phyloP scores from a whole-genome alignment of 2,888 invertebrate species.

The Seira ritae region DNA sequence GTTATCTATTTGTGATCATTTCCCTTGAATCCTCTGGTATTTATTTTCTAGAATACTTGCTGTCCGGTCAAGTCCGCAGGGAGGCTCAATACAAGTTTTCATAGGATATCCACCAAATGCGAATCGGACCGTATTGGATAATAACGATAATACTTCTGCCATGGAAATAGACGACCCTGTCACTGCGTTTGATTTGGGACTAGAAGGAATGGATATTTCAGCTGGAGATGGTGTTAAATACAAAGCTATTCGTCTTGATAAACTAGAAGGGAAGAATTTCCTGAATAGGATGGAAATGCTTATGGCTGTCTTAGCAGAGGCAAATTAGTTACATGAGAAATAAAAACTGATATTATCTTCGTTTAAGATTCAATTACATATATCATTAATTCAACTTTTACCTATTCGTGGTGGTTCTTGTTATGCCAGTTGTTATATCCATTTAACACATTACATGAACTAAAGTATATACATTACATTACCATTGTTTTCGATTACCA shows the following conservation, averaged over 20 bases:
- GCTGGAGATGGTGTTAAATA: conserved; percentile 73
- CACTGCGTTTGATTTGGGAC: conserved; percentile 2
- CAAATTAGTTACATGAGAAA: conserved; percentile 74
- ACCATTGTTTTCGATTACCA: no score
- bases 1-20: no score
- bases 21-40: no score
- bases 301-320: conserved; percentile 91
- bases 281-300: conserved; percentile 96
- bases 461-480: no score
- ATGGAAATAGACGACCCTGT: conserved; percentile 35
- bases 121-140: background rate
- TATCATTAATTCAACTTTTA: no score
- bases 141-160: conserved; percentile 15
- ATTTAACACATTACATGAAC: no score
- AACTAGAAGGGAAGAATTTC: conserved; percentile 97
- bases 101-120: conserved; percentile 67
- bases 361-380: no score
- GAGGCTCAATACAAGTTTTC: conserved; percentile 68
- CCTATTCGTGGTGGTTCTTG: no score
- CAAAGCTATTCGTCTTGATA: conserved; percentile 85
- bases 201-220: conserved; percentile 72
- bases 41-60: conserved; percentile 68
- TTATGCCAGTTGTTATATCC: no score
- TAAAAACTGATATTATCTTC: background rate
- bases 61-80: conserved; percentile 70